Evolutionary conservation across 2,113 vertebrate species (phyloP).

Genomic region (Hymenochirus boettgeri): DNA sequence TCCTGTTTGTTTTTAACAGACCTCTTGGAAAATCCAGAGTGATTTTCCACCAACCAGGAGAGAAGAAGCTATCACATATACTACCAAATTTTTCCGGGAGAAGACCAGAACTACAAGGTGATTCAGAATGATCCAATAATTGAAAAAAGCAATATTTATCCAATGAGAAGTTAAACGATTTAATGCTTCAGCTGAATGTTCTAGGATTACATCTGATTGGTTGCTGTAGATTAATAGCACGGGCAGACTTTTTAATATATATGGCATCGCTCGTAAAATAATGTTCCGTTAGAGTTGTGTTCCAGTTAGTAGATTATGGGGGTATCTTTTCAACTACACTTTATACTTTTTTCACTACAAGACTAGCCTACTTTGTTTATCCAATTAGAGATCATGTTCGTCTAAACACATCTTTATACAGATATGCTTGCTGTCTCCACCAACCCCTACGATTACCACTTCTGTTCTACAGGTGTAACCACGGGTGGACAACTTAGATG

Average conservation of each 20-base stretch:
- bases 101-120: slow-evolving; percentile 88
- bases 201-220: neutral
- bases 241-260: too few species aligned
- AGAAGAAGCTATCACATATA: slow-evolving; percentile 90
- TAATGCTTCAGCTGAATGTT: neutral
- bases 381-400: too few species aligned
- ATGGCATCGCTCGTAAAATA: too few species aligned
- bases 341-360: too few species aligned
- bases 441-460: slow-evolving; percentile 92
- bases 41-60: slow-evolving; percentile 89
- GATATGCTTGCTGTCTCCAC: slow-evolving; percentile 89
- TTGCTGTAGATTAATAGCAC: too few species aligned
- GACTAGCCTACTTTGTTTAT: too few species aligned
- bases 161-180: too few species aligned
- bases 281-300: too few species aligned
- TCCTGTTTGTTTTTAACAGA: slow-evolving; percentile 56
- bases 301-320: too few species aligned
- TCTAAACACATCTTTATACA: too few species aligned
- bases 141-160: too few species aligned
- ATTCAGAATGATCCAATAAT: slow-evolving; percentile 10
- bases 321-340: too few species aligned
- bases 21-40: slow-evolving; percentile 91
- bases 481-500: slow-evolving; percentile 86
- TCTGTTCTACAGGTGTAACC: slow-evolving; percentile 89
- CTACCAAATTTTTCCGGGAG: slow-evolving; percentile 92